Evolutionary conservation across 2,888 invertebrate species (phyloP).

Genomic region (Andrena fulva): DNA sequence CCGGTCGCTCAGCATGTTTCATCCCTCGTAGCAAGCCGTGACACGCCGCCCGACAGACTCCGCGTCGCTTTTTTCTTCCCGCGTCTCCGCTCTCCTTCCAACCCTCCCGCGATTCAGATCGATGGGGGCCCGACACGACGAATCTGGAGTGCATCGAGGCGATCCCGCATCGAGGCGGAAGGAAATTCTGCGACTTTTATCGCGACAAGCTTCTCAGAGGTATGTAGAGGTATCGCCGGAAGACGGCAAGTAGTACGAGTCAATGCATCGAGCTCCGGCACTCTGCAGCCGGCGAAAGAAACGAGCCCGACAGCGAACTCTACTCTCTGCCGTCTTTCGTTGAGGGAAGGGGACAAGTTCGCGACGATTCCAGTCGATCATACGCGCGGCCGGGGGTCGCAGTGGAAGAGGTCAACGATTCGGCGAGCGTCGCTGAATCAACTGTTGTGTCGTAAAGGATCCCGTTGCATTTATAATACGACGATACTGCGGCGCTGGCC

Average conservation of each 20-base stretch:
- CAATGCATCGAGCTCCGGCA: neutral
- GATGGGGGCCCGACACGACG: slow-evolving; percentile 10
- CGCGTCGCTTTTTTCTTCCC: slow-evolving; percentile 33
- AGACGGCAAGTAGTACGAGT: slow-evolving; percentile 25
- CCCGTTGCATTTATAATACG: no score
- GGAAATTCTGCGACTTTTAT: neutral
- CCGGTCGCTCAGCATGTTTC: slow-evolving; percentile 77
- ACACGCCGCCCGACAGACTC: slow-evolving; percentile 61
- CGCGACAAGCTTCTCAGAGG: neutral
- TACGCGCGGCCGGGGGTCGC: neutral
- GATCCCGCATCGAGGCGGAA: neutral
- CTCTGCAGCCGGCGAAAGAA: neutral
- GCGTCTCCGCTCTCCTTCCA: slow-evolving; percentile 18
- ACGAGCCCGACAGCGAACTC: neutral
- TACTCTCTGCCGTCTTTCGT: no score
- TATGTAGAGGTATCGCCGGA: neutral
- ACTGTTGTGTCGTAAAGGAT: no score
- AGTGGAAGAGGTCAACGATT: slow-evolving; percentile 26
- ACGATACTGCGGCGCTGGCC: no score
- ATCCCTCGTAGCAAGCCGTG: slow-evolving; percentile 62
- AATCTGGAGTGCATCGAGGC: slow-evolving; percentile 13
- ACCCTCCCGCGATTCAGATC: neutral
- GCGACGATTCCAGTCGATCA: neutral
- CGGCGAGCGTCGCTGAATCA: neutral
- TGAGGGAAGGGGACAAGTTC: no score